Evolutionary conservation across 1,140 invertebrate species (phyloP).

Genomic region (Phortica variegata): DNA sequence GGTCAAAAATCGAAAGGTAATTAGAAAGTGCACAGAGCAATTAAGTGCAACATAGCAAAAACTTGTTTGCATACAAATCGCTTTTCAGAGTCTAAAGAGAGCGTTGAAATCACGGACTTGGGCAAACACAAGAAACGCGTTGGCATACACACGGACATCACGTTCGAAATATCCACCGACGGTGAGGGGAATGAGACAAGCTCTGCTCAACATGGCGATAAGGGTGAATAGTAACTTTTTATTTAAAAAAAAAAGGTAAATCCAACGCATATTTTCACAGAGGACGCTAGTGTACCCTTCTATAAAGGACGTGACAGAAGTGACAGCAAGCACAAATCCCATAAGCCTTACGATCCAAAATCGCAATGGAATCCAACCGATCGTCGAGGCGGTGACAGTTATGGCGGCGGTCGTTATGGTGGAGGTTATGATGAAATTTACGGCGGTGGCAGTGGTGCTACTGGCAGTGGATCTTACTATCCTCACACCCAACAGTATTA

Average conservation of each 20-base stretch:
- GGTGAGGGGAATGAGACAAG: slow-evolving; percentile 50
- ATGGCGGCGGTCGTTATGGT: slow-evolving; percentile 6
- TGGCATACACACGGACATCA: slow-evolving; percentile 56
- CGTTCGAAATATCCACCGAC: slow-evolving; percentile 54
- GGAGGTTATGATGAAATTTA: slow-evolving; percentile 12
- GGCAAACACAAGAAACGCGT: slow-evolving; percentile 55
- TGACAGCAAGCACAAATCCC: slow-evolving; percentile 33
- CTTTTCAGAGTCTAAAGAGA: slow-evolving; percentile 48
- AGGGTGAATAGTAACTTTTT: slow-evolving; percentile 40
- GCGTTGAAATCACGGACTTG: slow-evolving; percentile 53
- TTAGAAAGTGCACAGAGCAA: slow-evolving; percentile 32
- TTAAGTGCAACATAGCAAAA: too few species aligned
- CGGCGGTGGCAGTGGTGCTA: slow-evolving; percentile 1
- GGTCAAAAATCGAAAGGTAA: slow-evolving; percentile 55
- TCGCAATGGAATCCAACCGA: slow-evolving; percentile 48
- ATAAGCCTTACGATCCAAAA: slow-evolving; percentile 40
- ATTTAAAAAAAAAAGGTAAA: too few species aligned
- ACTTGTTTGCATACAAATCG: slow-evolving; percentile 8
- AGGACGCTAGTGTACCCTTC: slow-evolving; percentile 54
- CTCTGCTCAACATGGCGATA: slow-evolving; percentile 42
- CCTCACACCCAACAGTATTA: slow-evolving; percentile 40
- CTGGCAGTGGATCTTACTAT: neutral
- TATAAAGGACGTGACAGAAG: slow-evolving; percentile 43
- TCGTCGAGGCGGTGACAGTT: slow-evolving; percentile 22
- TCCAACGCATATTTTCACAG: slow-evolving; percentile 11